Evolutionary conservation across 2,113 vertebrate species (phyloP).

Genomic region (Rhea americana): DNA sequence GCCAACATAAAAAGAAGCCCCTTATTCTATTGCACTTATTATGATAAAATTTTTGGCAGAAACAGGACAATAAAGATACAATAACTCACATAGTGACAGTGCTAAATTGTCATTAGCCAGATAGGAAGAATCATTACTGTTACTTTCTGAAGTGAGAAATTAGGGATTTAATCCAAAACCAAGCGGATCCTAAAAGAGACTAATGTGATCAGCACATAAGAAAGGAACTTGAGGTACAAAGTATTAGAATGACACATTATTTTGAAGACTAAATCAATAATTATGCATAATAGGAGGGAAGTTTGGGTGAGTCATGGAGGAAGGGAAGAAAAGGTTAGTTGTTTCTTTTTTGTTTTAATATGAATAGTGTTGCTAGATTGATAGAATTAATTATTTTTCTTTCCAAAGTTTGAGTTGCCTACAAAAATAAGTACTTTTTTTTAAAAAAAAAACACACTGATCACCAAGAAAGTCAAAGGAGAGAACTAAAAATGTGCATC

Average conservation of each 20-base stretch:
- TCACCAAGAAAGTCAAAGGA: neutral
- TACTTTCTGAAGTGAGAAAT: conserved; percentile 49
- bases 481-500: neutral
- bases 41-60: conserved; percentile 58
- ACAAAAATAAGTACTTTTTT: neutral
- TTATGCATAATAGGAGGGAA: neutral
- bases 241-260: neutral
- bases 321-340: neutral
- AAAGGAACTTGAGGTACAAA: neutral
- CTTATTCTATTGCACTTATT: conserved; percentile 44
- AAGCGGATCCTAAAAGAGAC: neutral
- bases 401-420: neutral
- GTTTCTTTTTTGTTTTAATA: neutral
- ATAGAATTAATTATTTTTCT: neutral
- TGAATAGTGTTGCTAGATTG: neutral
- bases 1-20: conserved; percentile 41
- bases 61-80: conserved; percentile 24
- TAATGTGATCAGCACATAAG: fast-evolving
- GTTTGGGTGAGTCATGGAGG: neutral
- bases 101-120: conserved; percentile 53
- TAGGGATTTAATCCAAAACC: conserved; percentile 49
- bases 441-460: neutral
- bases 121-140: conserved; percentile 50
- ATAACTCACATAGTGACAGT: conserved; percentile 40
- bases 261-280: neutral